Evolutionary conservation across 1,140 invertebrate species (phyloP).

Genomic region (Gryllus bimaculatus): DNA sequence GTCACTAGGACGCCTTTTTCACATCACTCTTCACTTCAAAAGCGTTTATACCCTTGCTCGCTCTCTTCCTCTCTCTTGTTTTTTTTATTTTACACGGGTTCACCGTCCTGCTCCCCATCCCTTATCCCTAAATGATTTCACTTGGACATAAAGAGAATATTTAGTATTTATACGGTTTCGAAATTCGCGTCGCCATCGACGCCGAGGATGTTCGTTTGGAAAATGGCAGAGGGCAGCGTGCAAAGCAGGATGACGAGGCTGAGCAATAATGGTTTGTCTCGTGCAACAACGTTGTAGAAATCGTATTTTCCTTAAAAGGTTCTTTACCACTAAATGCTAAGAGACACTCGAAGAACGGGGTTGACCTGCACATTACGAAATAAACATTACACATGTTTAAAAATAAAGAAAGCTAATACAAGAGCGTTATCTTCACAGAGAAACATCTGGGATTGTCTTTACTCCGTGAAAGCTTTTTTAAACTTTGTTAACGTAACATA

Average conservation of each 20-base stretch:
- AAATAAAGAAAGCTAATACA: no score
- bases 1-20: neutral
- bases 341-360: no score
- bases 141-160: neutral
- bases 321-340: no score
- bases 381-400: no score
- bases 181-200: neutral
- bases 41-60: neutral
- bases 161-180: neutral
- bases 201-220: neutral
- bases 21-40: neutral
- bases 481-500: no score
- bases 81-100: neutral
- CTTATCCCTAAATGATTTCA: neutral
- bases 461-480: no score
- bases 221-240: neutral
- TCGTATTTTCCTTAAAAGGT: no score
- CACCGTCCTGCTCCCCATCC: neutral
- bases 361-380: no score
- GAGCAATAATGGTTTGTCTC: no score
- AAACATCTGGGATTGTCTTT: no score
- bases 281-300: no score
- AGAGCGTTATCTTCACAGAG: no score
- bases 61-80: neutral
- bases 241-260: neutral